phyloP scores from a whole-genome alignment of 2,888 invertebrate genomes.

The Aproaerema taeniolella region DNA sequence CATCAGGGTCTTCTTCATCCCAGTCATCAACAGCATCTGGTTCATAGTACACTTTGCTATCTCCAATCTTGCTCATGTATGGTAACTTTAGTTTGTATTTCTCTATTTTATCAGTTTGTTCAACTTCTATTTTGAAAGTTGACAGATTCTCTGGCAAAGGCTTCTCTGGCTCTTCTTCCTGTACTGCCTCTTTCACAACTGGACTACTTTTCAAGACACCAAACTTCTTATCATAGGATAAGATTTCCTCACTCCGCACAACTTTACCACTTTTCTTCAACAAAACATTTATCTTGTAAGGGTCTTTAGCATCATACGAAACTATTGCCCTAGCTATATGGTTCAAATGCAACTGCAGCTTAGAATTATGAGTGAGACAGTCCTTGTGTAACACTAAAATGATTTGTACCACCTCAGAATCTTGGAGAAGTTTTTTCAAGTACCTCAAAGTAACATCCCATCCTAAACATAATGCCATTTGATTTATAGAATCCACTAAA shows the following conservation, averaged over 20 bases:
- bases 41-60: slow-evolving; percentile 83
- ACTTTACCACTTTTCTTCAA: slow-evolving; percentile 76
- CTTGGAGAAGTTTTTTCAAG: slow-evolving; percentile 34
- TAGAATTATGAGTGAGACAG: slow-evolving; percentile 53
- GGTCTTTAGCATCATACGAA: slow-evolving; percentile 38
- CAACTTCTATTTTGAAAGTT: slow-evolving; percentile 81
- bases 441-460: slow-evolving; percentile 50
- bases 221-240: slow-evolving; percentile 46
- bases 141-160: slow-evolving; percentile 61
- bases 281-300: slow-evolving; percentile 43
- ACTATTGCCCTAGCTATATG: slow-evolving; percentile 61
- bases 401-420: slow-evolving; percentile 41
- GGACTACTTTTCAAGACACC: slow-evolving; percentile 40
- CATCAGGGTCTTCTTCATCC: slow-evolving; percentile 93
- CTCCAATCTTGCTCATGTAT: slow-evolving; percentile 74
- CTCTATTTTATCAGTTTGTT: slow-evolving; percentile 78
- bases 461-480: slow-evolving; percentile 53
- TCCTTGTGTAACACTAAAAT: slow-evolving; percentile 68
- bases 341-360: slow-evolving; percentile 57
- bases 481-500: slow-evolving; percentile 61
- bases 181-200: slow-evolving; percentile 38
- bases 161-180: slow-evolving; percentile 50
- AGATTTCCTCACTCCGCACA: slow-evolving; percentile 55
- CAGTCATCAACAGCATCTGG: slow-evolving; percentile 89
- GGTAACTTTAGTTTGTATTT: slow-evolving; percentile 79